A percentile compares a stretch with the other conserved stretches of the same genome.
Evolutionary conservation across 2,888 invertebrate genomes (phyloP).

Genomic region (Euzophera pinguis): DNA sequence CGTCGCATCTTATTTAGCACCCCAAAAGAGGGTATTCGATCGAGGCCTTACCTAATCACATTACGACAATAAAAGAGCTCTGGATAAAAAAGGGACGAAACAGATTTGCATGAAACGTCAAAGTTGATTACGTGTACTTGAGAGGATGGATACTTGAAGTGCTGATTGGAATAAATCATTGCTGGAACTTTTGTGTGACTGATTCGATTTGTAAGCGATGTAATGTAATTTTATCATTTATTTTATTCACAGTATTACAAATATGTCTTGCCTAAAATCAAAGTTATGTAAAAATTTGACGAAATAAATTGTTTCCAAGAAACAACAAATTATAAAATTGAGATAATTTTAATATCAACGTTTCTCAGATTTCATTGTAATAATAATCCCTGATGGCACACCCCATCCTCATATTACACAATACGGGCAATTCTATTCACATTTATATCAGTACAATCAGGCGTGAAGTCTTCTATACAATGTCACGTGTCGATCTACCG

Average conservation of each 20-base stretch:
- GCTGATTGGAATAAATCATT: constrained; percentile 45
- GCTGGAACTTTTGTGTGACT: constrained; percentile 24
- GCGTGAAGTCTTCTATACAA: constrained; percentile 74
- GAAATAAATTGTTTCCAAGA: too few species aligned
- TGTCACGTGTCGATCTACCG: constrained; percentile 73
- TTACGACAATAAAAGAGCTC: constrained; percentile 70
- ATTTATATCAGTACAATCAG: constrained; percentile 67
- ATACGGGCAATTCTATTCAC: constrained; percentile 75
- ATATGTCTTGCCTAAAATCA: too few species aligned
- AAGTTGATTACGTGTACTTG: constrained; percentile 58
- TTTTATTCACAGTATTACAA: background rate
- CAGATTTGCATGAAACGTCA: constrained; percentile 75
- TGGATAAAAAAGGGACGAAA: constrained; percentile 64
- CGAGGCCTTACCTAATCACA: constrained; percentile 69
- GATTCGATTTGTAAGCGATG: background rate
- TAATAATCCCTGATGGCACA: constrained; percentile 24
- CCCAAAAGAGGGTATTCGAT: constrained; percentile 57
- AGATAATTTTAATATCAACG: background rate
- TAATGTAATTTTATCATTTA: background rate
- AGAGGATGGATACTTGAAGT: constrained; percentile 37
- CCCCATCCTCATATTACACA: constrained; percentile 62
- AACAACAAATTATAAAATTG: background rate
- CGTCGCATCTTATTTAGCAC: constrained; percentile 77
- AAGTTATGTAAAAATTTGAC: too few species aligned
- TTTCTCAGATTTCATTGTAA: constrained; percentile 9